Evolutionary conservation across 2,113 vertebrate genomes (phyloP), one percentile per base, ranked within the genome.

Genomic region (Emydura subglobosa): DNA sequence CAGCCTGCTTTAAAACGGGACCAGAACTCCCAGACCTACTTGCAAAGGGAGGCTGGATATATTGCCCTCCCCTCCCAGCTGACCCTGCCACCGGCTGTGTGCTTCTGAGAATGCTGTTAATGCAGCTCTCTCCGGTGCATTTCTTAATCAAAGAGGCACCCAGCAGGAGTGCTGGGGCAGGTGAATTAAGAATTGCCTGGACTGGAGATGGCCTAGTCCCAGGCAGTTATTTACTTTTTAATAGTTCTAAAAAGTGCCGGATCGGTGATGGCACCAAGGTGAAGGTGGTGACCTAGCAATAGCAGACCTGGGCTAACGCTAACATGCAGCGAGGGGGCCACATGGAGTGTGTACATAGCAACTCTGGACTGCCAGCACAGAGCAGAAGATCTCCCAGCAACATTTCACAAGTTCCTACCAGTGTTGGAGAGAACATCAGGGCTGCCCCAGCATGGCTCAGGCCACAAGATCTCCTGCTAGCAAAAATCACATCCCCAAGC

Each of bases 191-290:
- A 59, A 55, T 21, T 59, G 14, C 42, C 57, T 59, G 82, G 54
- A 16, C 19, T 81, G 81, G 68, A 83, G 74, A 76, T 0, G 0
- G 8, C 65, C 83, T 50, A 65, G 86, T 59, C 61, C 59, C 83
- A 83, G 29, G 49, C 55, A 91, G n/a, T 27, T 91, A 47, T n/a
- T 94, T 85, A 92, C 59, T n/a, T 87, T 82, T 87, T 91, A 95
- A 94, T 42, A 87, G 92, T 96, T 90, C 82, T 94, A 82, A 88
- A 86, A 90, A 92, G 47, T 51, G 89, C 72, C 17, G 83, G 76
- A 94, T 87, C 89, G 6, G 5, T 74, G 79, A 72, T 85, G 88
- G 51, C 79, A 54, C 19, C 90, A 90, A 89, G n/a, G 85, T 86
- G 54, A 93, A 83, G 74, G 87, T 55, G 93, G 89, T 79, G 76